Evolutionary conservation across 2,113 vertebrate species (phyloP).

Genomic region (Elgaria multicarinata): DNA sequence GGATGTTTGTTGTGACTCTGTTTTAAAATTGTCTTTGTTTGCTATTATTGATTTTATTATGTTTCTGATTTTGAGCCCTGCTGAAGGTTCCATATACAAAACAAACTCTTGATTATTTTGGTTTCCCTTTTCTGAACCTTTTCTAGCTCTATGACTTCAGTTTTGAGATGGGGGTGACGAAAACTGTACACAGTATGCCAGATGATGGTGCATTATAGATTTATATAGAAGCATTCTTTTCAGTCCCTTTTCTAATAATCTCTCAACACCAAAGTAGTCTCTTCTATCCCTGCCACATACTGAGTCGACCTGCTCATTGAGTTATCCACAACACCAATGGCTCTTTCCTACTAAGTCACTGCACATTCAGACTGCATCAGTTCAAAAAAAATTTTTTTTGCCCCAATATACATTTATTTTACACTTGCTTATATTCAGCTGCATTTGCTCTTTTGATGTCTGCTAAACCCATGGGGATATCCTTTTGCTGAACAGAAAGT

Average conservation of each 20-base stretch:
- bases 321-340: too few relatives aligned
- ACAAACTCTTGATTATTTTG: background rate
- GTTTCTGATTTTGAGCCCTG: background rate
- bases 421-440: background rate
- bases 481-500: background rate
- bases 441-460: background rate
- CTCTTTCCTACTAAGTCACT: background rate
- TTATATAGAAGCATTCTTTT: background rate
- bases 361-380: background rate
- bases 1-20: background rate
- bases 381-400: background rate
- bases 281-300: background rate
- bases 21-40: background rate
- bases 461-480: background rate
- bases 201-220: background rate
- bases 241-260: background rate
- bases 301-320: background rate
- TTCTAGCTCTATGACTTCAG: background rate
- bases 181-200: background rate
- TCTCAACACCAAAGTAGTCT: background rate
- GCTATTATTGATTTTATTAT: background rate
- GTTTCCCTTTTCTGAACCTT: background rate
- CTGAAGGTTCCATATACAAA: background rate
- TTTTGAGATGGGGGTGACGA: background rate
- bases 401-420: background rate